These are phyloP conservation scores for Redunca redunca DNA, from an alignment of 2,113 vertebrate species.

Conservation along the genomic window DNA sequence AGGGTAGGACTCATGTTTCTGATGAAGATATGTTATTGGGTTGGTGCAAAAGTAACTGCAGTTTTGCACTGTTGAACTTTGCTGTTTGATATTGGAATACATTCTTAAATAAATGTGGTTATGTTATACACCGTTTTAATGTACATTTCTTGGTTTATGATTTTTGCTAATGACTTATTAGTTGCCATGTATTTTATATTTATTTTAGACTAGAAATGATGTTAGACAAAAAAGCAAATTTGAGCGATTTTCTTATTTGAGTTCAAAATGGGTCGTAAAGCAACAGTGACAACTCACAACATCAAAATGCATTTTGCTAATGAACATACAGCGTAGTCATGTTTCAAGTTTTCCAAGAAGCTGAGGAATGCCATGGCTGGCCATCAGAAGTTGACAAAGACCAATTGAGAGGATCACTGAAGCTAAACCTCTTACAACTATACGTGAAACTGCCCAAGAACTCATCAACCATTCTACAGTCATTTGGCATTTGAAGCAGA, in stretches of 20 bases:
- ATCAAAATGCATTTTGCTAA: background rate
- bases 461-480: background rate
- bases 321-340: background rate
- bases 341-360: background rate
- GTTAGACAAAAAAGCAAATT: background rate
- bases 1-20: background rate
- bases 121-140: background rate
- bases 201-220: background rate
- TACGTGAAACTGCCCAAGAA: background rate
- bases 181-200: background rate
- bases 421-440: background rate
- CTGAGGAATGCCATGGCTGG: background rate
- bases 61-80: background rate
- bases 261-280: background rate
- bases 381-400: background rate
- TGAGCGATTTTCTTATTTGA: background rate
- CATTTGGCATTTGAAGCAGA: background rate
- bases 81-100: background rate
- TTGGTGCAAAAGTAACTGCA: background rate
- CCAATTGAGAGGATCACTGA: background rate
- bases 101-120: background rate
- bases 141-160: background rate
- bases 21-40: background rate
- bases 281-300: background rate
- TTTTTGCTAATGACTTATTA: background rate